Conservation (phyloP, 2,888 invertebrate genomes). For the Bombylius major region DNA sequence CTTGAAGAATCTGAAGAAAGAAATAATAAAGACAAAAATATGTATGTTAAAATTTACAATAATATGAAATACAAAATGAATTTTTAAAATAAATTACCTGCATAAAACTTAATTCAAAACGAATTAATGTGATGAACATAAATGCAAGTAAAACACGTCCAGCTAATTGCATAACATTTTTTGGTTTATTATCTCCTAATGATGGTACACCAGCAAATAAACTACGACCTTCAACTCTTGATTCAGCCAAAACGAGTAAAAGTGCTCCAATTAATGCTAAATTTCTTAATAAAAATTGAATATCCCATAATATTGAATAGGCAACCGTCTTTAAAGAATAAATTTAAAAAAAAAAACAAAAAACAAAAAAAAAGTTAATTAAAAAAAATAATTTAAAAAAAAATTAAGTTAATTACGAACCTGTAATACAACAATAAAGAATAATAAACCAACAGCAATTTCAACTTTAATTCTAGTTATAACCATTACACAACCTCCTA, state of each 20-base stretch:
- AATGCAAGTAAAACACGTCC: slow-evolving; percentile 92
- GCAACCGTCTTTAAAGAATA: slow-evolving; percentile 62
- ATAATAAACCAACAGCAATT: slow-evolving; percentile 81
- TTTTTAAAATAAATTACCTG: slow-evolving; percentile 44
- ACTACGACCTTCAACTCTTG: slow-evolving; percentile 82
- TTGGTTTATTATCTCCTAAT: slow-evolving; percentile 89
- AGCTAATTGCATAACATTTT: slow-evolving; percentile 90
- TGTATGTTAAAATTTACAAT: neutral
- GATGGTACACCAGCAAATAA: slow-evolving; percentile 92
- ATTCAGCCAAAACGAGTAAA: slow-evolving; percentile 90
- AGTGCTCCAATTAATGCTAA: slow-evolving; percentile 95
- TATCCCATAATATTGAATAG: slow-evolving; percentile 95
- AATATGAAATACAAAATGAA: slow-evolving; percentile 1
- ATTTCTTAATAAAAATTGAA: slow-evolving; percentile 93
- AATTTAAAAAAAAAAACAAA: slow-evolving; percentile 2
- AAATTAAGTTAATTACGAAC: slow-evolving; percentile 37
- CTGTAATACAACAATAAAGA: slow-evolving; percentile 93
- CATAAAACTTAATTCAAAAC: slow-evolving; percentile 82
- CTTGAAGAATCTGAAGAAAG: slow-evolving; percentile 65
- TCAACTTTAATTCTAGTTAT: slow-evolving; percentile 82
- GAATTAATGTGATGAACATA: slow-evolving; percentile 94
- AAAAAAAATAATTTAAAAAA: neutral
- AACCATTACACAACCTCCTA: slow-evolving; percentile 95
- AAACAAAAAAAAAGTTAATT: neutral
- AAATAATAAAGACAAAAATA: slow-evolving; percentile 8